Percentiles rank a stretch among this genome's conserved stretches.
Conservation (phyloP, 2,888 invertebrate genomes). For the Drosophila cognata region DNA sequence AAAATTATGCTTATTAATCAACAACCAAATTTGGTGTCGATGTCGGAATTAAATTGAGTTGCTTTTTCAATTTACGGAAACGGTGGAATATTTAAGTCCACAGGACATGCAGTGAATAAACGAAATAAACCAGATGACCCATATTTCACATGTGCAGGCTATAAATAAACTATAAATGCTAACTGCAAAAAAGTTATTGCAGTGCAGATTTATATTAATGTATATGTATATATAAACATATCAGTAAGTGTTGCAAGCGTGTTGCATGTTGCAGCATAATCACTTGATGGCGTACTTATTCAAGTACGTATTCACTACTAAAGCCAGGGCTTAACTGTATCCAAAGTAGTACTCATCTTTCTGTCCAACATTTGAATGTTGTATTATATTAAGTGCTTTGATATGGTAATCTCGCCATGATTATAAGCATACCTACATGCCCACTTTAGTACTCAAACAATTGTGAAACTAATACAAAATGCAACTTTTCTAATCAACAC, state of each 20-base stretch:
- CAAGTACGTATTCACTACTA: neutral
- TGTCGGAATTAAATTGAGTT: neutral
- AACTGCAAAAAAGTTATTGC: conserved; percentile 35
- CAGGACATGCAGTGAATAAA: neutral
- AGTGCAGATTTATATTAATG: conserved; percentile 31
- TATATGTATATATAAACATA: conserved; percentile 19
- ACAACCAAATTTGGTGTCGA: neutral
- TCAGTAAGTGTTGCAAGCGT: neutral
- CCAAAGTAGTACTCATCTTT: neutral
- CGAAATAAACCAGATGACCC: neutral
- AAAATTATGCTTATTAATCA: neutral
- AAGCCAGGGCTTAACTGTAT: neutral
- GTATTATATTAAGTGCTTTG: neutral
- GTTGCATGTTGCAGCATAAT: neutral
- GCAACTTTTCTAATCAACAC: conserved; percentile 67
- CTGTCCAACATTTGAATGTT: conserved; percentile 14
- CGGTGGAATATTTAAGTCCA: neutral
- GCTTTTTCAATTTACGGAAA: neutral
- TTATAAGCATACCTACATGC: conserved; percentile 26
- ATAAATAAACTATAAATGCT: neutral
- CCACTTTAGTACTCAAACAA: conserved; percentile 38
- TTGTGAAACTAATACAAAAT: conserved; percentile 60
- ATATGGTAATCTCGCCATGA: conserved; percentile 23
- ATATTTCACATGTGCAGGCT: neutral
- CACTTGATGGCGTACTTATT: neutral